These are phyloP conservation scores for Pangasianodon hypophthalmus DNA, from an alignment of 2,113 vertebrate species.

Conservation along the genomic window DNA sequence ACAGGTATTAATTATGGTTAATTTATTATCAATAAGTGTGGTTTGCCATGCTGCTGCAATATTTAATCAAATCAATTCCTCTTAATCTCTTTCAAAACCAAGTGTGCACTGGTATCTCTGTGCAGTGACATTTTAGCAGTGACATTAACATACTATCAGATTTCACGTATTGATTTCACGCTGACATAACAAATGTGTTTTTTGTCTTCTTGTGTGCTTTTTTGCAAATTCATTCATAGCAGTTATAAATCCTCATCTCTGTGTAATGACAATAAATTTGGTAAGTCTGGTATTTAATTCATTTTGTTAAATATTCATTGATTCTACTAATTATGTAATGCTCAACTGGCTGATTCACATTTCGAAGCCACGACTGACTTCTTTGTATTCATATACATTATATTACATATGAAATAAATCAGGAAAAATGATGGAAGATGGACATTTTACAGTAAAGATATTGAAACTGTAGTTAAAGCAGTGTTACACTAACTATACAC, in stretches of 20 bases:
- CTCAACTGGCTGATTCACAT: not conserved
- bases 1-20: not conserved
- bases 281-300: not conserved
- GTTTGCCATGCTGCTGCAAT: not conserved
- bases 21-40: not conserved
- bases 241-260: not conserved
- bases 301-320: not conserved
- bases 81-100: not conserved
- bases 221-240: not conserved
- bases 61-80: not conserved
- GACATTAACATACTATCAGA: not conserved
- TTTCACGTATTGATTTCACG: not conserved
- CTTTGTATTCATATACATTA: not conserved
- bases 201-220: not conserved
- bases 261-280: not conserved
- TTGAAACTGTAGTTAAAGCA: not conserved
- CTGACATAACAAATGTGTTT: not conserved
- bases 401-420: not conserved
- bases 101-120: not conserved
- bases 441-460: not conserved
- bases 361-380: not conserved
- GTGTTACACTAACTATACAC: not conserved
- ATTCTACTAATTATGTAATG: not conserved
- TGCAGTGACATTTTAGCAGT: not conserved
- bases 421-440: not conserved